Percentiles rank a stretch among this genome's conserved stretches.
Conservation (phyloP, 2,888 invertebrate genomes). For the Aricia artaxerxes region DNA sequence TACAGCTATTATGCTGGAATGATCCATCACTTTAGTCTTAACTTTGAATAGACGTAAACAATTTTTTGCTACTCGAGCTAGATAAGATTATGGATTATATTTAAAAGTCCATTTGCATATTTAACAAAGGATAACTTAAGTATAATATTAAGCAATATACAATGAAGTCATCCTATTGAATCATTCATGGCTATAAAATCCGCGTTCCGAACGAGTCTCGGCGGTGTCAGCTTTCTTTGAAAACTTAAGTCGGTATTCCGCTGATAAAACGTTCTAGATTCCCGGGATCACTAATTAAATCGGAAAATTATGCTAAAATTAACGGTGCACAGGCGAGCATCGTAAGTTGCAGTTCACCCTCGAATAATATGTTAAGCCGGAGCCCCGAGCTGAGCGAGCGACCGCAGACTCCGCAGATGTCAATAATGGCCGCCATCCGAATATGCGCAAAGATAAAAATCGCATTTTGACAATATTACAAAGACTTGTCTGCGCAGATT, state of each 20-base stretch:
- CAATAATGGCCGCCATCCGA: constrained; percentile 57
- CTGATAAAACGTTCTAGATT: neutral
- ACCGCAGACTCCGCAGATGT: constrained; percentile 75
- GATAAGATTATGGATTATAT: neutral
- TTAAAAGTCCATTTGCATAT: constrained; percentile 4
- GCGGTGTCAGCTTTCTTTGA: constrained; percentile 1
- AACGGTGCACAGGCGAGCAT: constrained; percentile 20
- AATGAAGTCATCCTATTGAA: constrained; percentile 4
- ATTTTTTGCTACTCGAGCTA: neutral
- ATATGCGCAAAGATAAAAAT: constrained; percentile 71
- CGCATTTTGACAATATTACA: constrained; percentile 64
- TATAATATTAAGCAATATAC: neutral
- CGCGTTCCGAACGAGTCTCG: neutral
- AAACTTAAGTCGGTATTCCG: neutral
- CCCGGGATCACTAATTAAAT: constrained; percentile 14
- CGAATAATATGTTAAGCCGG: constrained; percentile 67
- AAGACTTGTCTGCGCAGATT: constrained; percentile 53
- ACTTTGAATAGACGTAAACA: neutral
- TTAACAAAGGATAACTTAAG: neutral
- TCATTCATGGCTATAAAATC: neutral
- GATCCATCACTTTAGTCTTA: neutral
- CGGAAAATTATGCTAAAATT: constrained; percentile 16
- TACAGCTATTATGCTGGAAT: constrained; percentile 4
- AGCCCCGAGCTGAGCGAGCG: constrained; percentile 66
- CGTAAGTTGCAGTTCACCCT: constrained; percentile 59